These are phyloP conservation scores for Steinernema khuongi DNA, from an alignment of 1,140 invertebrate genomes.

Conservation along the genomic window DNA sequence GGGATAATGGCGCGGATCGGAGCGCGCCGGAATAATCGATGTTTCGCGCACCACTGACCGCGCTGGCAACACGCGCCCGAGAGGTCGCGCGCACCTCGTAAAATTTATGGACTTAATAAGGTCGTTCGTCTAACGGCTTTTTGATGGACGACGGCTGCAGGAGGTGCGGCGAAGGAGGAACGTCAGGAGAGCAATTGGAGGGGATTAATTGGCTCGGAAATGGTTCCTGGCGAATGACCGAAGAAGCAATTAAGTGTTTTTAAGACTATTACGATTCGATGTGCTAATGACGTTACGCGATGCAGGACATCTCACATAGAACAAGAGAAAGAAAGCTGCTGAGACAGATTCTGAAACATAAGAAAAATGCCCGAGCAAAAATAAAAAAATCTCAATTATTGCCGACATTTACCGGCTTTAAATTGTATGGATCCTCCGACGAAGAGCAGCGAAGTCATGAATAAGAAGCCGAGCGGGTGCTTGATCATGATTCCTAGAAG, in stretches of 20 bases:
- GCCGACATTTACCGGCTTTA: too few relatives aligned
- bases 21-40: background rate
- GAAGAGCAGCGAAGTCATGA: slow-evolving; percentile 40
- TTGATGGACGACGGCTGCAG: background rate
- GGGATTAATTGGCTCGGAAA: too few relatives aligned
- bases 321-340: too few relatives aligned
- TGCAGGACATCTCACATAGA: too few relatives aligned
- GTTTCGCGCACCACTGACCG: background rate
- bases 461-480: slow-evolving; percentile 48
- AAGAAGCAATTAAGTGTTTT: too few relatives aligned
- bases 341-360: too few relatives aligned
- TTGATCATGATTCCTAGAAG: slow-evolving; percentile 42
- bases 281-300: too few relatives aligned
- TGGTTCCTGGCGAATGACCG: too few relatives aligned
- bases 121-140: background rate
- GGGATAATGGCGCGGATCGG: background rate
- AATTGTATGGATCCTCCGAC: slow-evolving; percentile 33
- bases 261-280: too few relatives aligned
- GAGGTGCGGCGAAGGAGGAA: background rate
- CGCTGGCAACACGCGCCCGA: background rate
- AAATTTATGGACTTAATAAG: background rate
- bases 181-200: too few relatives aligned
- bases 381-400: too few relatives aligned
- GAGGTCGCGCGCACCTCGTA: background rate
- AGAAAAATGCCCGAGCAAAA: too few relatives aligned